Base-by-base conservation (phyloP, 2,113 vertebrate genomes). In the Semicossyphus pulcher region DNA sequence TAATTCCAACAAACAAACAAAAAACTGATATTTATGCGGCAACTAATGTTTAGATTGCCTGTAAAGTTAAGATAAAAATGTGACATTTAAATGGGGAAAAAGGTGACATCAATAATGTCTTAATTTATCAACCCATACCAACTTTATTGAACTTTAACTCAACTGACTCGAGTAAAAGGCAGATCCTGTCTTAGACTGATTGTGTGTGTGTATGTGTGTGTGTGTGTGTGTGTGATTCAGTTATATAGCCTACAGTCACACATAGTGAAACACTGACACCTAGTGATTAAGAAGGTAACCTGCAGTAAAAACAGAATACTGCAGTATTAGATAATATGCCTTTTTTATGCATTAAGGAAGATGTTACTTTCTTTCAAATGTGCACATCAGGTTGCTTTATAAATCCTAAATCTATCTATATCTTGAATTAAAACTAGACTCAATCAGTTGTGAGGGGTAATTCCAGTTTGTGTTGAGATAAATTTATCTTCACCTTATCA, bases 201-300 rank as follows among this genome's bases (percentile, higher is more conserved):
- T 45, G 28, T 21, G 31, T 14, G 31, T 23, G 53, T 15, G 11
- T 37, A 8, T 8, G 15, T 7, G 15, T 51, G 48, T 28, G 25
- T 18, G 23, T 28, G 15, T 52, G 26, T 31, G 49, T 29, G 28
- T n/a, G 51, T 10, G 36, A 14, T 9, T 29, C 25, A 5, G 39
- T 21, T n/a, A n/a, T n/a, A n/a, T n/a, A n/a, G n/a, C n/a, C n/a
- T 1, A 70, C 5, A 32, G 8, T 44, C 34, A 47, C 42, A 58
- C 14, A 58, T 11, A 59, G 73, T 53, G 44, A 82, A 88, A 89
- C 65, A 88, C 65, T 87, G 89, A 80, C 89, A 86, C 44, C 88
- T 88, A 87, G 83, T 72, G 91, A 42, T 36, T 9, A 1, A 7
- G 18, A 12, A 21, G 10, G 12, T 32, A 28, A 44, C 11, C 29